Conservation (phyloP, 2,888 invertebrate species). For the Scrobipalpa costella region DNA sequence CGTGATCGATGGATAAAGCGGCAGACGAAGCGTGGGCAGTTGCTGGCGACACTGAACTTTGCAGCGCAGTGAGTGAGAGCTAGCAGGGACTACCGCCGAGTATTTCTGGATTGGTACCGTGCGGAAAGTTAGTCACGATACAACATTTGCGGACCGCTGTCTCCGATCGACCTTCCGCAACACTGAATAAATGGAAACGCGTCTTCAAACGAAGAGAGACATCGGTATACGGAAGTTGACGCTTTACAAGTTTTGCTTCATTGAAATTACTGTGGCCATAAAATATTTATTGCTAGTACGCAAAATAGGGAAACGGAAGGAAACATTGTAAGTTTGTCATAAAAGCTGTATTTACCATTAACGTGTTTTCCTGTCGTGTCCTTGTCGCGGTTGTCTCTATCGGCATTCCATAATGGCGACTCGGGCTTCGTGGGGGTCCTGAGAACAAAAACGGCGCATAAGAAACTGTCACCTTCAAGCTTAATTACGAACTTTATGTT, state of each 20-base stretch:
- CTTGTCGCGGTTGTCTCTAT: conserved; percentile 67
- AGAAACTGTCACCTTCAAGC: conserved; percentile 1
- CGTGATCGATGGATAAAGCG: conserved; percentile 5
- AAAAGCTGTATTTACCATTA: conserved; percentile 64
- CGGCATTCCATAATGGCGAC: conserved; percentile 69
- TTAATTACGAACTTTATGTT: not conserved
- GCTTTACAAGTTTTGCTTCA: not conserved
- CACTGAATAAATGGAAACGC: conserved; percentile 43
- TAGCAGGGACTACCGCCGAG: conserved; percentile 56
- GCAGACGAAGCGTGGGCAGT: conserved; percentile 37
- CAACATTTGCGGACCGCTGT: conserved; percentile 61
- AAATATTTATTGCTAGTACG: conserved; percentile 18
- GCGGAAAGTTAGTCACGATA: conserved; percentile 70
- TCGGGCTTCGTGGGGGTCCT: conserved; percentile 71
- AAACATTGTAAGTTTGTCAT: conserved; percentile 21
- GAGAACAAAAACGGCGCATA: conserved; percentile 44
- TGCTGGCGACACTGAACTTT: conserved; percentile 47
- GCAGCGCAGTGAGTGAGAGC: conserved; percentile 32
- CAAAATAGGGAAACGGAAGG: conserved; percentile 17
- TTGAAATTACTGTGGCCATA: conserved; percentile 32
- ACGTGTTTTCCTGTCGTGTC: conserved; percentile 66
- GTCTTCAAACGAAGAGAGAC: conserved; percentile 40
- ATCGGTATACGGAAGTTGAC: conserved; percentile 35
- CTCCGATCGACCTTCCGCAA: conserved; percentile 64
- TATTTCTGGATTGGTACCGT: conserved; percentile 80